Evolutionary conservation across 2,113 vertebrate genomes (phyloP), one percentile per base, ranked within the genome.

Genomic region (Agapornis roseicollis): DNA sequence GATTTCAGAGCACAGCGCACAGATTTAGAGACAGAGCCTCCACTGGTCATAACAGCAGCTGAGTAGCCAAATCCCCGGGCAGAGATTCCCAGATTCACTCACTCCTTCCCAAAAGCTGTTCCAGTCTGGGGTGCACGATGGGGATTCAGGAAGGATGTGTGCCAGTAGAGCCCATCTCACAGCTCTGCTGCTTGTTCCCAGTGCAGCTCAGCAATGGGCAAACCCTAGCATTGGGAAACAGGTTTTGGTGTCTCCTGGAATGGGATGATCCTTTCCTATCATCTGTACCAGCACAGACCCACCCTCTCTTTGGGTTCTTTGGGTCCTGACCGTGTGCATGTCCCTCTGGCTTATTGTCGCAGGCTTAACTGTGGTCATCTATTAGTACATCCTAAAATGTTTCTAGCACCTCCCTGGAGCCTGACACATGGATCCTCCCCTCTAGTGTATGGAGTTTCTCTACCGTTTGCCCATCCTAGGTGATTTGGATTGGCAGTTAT

Each of bases 181-280:
- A 41, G 41, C 65, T 81, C 71, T 85, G 42, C 8, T 1, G 0
- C 63, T 42, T 16, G 5, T 1, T 56, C 5, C 2, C 4, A 3
- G 41, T 3, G 17, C 5, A 3, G 44, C n/a, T 35, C 12, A 7
- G 60, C 4, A 1, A 3, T 0, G 6, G 61, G 25, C 60, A 49
- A 3, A 5, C 7, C 15, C n/a, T 72, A 31, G 41, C 31, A 39
- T 28, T 8, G 35, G 37, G 10, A 18, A 4, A 1, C 1, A 35
- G 25, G 18, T 18, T 28, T 49, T 47, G 83, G 37, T 20, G 29
- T 2, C 41, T 31, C 23, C 66, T 52, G 24, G 8, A 10, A 5
- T 31, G 28, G 15, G 9, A 31, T 20, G 5, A 44, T 11, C 46
- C 23, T 33, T 47, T 35, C 35, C 50, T 64, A 13, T 0, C 5